A percentile compares a stretch with the other conserved stretches of the same genome.
Evolutionary conservation across 2,113 vertebrate species (phyloP).

Genomic region (Melanerpes aurifrons): DNA sequence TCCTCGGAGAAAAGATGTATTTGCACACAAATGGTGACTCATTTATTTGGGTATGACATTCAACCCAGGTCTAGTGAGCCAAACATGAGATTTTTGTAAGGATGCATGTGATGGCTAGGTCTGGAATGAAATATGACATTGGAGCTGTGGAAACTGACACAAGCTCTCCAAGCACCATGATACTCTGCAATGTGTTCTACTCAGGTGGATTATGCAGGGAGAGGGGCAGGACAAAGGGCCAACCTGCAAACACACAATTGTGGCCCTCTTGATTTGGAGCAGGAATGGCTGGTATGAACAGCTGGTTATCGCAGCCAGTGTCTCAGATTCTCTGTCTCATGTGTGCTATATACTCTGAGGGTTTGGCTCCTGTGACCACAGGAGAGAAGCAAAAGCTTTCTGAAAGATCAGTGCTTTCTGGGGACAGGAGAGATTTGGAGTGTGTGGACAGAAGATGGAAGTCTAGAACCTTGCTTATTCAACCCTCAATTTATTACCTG

Average conservation of each 20-base stretch:
- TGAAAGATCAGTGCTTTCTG: not conserved
- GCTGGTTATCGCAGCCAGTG: not conserved
- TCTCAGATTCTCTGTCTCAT: not conserved
- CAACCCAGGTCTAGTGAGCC: not conserved
- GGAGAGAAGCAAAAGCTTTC: not conserved
- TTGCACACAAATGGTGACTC: not conserved
- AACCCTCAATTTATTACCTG: not conserved
- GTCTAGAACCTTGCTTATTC: not conserved
- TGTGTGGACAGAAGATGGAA: not conserved
- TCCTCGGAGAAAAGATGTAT: not conserved
- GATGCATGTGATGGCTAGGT: not conserved
- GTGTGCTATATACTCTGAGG: not conserved
- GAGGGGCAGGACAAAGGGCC: not conserved
- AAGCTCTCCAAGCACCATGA: not conserved
- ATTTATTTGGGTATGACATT: not conserved
- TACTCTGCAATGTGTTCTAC: not conserved
- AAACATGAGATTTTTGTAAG: not conserved
- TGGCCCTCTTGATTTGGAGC: not conserved
- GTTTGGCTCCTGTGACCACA: not conserved
- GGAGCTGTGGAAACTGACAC: not conserved
- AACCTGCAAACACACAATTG: not conserved
- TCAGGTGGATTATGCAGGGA: rapidly evolving
- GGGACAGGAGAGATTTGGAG: not conserved
- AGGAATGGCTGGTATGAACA: constrained; percentile 48
- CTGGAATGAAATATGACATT: not conserved